Evolutionary conservation across 2,888 invertebrate genomes (phyloP), one percentile per base, ranked within the genome.

Genomic region (Metallyticus violacea): DNA sequence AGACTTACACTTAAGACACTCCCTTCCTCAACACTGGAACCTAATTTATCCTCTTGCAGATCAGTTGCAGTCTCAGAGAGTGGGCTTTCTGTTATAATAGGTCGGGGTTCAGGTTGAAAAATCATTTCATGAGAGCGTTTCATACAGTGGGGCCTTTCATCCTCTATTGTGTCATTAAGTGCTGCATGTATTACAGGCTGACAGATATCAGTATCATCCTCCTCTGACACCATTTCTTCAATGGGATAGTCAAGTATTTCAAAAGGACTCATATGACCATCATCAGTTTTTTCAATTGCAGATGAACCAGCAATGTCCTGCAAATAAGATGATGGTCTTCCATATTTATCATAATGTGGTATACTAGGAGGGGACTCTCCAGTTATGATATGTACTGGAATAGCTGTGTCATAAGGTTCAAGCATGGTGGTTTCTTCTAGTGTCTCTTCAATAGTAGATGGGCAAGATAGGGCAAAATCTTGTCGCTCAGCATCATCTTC

Each of bases 121-220:
- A 97, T 96, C 97, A 97, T 97, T 93, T 97, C 97, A 89, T 96
- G 96, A 0, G 97, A 97, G 87, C 97, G 93, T 91, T 97, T 97
- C 97, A 97, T 97, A 90, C 93, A 93, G 9, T 95, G 95, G 29
- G 94, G 93, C n/a, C 94, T 88, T 77, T 89, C 89, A 82, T 90
- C 89, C 7, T 88, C 88, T 81, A 81, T 79, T 83, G 86, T 88
- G 89, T 30, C 88, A 26, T 91, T 90, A 22, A 90, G 81, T 30
- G 86, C 76, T 76, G 40, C 77, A 15, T 88, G 87, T 77, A 83
- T 5, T 77, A n/a, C 28, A 15, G 27, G 7, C 9, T 27, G 26
- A 85, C 94, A 94, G 89, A 94, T 94, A 79, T 92, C 91, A 81
- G 91, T 91, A 62, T 90, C 89, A 88, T 90, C 90, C 7, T 89